Percentiles rank a stretch among this genome's conserved stretches.
These are phyloP conservation scores for Pteronotus mesoamericanus DNA, from an alignment of 2,797 vertebrate species.

Conservation along the genomic window DNA sequence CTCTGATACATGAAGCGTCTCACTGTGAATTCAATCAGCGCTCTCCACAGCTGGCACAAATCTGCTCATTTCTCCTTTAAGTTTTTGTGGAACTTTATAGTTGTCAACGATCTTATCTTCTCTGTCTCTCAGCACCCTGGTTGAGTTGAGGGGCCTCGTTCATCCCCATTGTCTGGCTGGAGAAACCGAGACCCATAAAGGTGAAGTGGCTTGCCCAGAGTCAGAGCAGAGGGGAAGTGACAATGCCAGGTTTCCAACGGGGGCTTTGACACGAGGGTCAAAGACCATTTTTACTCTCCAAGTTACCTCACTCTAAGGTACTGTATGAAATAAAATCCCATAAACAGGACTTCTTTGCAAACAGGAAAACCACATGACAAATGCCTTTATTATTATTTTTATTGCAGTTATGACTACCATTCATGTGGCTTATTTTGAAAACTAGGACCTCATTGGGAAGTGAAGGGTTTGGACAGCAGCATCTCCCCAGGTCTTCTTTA, in stretches of 20 bases:
- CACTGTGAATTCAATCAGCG: neutral
- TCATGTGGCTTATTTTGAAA: neutral
- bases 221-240: neutral
- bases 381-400: neutral
- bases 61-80: slow-evolving; percentile 9
- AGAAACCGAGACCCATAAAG: neutral
- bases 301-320: neutral
- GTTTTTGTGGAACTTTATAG: neutral
- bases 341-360: neutral
- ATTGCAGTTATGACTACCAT: neutral
- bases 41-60: neutral
- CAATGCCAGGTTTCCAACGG: neutral
- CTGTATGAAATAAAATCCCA: neutral
- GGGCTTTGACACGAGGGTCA: neutral
- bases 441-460: neutral
- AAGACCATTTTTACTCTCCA: neutral
- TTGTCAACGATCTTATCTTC: neutral
- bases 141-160: neutral
- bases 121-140: neutral
- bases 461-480: neutral
- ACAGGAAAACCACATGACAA: neutral
- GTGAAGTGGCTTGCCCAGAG: neutral
- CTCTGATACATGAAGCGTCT: neutral
- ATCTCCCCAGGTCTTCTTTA: neutral
- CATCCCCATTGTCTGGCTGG: neutral